Base-by-base conservation (phyloP, 1,140 invertebrate species). In the Neomicropteryx cornuta region DNA sequence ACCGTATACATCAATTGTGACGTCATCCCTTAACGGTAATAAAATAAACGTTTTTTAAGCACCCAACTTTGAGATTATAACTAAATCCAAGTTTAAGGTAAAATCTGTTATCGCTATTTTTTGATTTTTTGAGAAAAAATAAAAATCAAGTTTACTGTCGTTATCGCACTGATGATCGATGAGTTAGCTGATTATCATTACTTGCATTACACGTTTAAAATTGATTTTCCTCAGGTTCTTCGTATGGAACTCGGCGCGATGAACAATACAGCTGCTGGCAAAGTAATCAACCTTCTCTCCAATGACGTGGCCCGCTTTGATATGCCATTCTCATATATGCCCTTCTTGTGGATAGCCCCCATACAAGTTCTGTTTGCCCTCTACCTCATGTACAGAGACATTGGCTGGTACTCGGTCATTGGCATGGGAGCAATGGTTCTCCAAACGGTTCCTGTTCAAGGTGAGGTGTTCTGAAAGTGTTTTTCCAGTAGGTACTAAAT, bases 231-330 rank as follows among this genome's bases (percentile, higher is more conserved):
- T 5, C 51, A 77, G 70, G 60, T 68, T 27, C 47, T 78, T 11
- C 58, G 63, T 3, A 50, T 77, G 0, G 74, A 66, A 32, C 68
- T 67, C 37, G 58, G 56, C 0, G 65, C 79, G 0, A 50, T 62
- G 46, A 57, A 66, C 16, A 61, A 73, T 41, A 79, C 79, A 0
- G 78, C 81, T 8, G 70, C 73, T 28, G 84, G 83, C 1, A 83
- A 84, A 55, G 75, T 85, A 35, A 72, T 87, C 2, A 86, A 87
- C 47, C 51, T 88, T 1, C 71, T 88, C 48, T 81, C 83, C 17
- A 87, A 83, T 48, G 81, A 84, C 35, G 68, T 74, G 1, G 64
- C 59, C n/a, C 60, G 68, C 52, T 73, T 74, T 37, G 71, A 74
- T 42, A 29, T 45, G 2, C 38, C 59, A 0, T 42, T 54, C 0